Conservation (phyloP, 2,113 vertebrate genomes). For the Pangasianodon gigas region DNA sequence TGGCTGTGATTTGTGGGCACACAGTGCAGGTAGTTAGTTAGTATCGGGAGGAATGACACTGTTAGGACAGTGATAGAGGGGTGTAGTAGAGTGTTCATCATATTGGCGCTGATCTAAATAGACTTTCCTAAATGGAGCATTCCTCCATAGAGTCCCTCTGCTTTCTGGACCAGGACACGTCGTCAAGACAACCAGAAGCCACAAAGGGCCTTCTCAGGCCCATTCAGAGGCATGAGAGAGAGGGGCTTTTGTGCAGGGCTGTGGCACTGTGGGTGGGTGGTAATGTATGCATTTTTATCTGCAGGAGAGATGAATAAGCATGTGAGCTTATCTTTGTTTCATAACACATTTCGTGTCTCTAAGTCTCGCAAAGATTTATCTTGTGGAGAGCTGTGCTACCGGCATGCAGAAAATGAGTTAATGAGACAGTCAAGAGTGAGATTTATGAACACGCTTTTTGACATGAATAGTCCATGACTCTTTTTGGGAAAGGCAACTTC, state of each 20-base stretch:
- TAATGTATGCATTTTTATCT: constrained; percentile 73
- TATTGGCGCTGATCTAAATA: constrained; percentile 62
- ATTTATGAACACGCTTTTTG: background rate
- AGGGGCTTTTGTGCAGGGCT: constrained; percentile 61
- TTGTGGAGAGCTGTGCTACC: constrained; percentile 40
- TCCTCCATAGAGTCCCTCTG: constrained; percentile 61
- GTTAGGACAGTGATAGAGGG: background rate
- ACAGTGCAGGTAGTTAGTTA: background rate
- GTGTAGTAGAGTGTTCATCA: constrained; percentile 2
- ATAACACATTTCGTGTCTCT: constrained; percentile 60
- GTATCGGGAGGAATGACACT: background rate
- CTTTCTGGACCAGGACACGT: constrained; percentile 66
- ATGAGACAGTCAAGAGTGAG: background rate
- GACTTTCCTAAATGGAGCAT: constrained; percentile 63
- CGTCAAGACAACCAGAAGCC: constrained; percentile 71
- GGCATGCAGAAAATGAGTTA: background rate
- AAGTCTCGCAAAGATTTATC: constrained; percentile 61
- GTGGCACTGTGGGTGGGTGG: constrained; percentile 64
- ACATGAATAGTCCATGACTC: background rate
- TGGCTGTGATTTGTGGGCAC: background rate
- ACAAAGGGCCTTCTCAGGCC: constrained; percentile 73
- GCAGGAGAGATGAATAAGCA: constrained; percentile 69
- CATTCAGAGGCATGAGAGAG: constrained; percentile 70
- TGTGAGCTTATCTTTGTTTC: constrained; percentile 42
- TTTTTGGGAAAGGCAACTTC: background rate